Evolutionary conservation across 2,797 vertebrate species (phyloP).

Genomic region (Argya squamiceps): DNA sequence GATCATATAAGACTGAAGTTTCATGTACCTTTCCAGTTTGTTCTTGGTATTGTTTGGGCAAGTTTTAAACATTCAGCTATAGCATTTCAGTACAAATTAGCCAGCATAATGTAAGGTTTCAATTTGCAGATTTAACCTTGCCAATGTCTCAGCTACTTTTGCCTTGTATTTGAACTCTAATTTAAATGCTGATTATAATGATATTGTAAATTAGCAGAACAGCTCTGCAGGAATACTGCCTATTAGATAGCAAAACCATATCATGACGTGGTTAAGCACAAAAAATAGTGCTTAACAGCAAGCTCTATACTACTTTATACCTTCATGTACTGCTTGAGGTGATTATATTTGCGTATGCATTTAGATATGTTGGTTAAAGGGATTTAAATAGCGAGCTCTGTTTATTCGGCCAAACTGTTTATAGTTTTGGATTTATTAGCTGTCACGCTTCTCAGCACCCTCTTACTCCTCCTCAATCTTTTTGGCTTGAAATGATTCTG

Average conservation of each 20-base stretch:
- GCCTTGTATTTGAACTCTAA: conserved; percentile 21
- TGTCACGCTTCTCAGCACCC: neutral
- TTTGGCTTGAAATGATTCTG: neutral
- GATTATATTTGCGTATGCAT: neutral
- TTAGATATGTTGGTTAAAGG: neutral
- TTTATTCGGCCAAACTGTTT: conserved; percentile 22
- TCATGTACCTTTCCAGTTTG: conserved; percentile 54
- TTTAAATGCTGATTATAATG: neutral
- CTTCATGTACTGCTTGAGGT: neutral
- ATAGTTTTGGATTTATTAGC: conserved; percentile 36
- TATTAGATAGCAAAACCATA: conserved; percentile 6
- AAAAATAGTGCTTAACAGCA: neutral
- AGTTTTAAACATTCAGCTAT: conserved; percentile 36
- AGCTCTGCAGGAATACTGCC: neutral
- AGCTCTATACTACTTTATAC: neutral
- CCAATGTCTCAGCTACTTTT: neutral
- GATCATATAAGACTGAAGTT: conserved; percentile 38
- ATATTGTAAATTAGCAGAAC: conserved; percentile 29
- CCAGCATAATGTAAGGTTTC: neutral
- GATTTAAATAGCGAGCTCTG: neutral
- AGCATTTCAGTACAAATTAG: conserved; percentile 48
- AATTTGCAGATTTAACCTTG: conserved; percentile 38
- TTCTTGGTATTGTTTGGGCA: conserved; percentile 29
- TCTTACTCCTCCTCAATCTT: neutral
- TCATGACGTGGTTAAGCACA: neutral